These are phyloP conservation scores for Myotis lucifugus DNA, from an alignment of 2,113 vertebrate species.

Conservation along the genomic window DNA sequence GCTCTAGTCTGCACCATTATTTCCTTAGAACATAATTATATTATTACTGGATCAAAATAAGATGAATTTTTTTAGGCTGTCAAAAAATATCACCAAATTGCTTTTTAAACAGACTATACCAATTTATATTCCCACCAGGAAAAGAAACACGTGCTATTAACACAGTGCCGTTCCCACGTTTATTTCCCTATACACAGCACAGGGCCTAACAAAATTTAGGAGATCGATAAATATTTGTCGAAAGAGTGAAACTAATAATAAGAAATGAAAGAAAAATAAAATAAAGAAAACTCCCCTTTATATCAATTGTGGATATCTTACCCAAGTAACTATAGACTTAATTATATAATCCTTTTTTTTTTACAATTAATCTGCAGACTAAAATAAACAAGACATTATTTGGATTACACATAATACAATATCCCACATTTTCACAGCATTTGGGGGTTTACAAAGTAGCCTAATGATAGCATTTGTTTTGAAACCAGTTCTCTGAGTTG, in stretches of 20 bases:
- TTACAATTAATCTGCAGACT: neutral
- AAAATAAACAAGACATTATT: neutral
- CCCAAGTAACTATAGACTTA: neutral
- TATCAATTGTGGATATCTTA: neutral
- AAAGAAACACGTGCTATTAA: accelerated
- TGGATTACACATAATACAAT: neutral
- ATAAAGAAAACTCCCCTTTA: neutral
- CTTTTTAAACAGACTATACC: neutral
- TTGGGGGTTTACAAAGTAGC: neutral
- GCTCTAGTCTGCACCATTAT: neutral
- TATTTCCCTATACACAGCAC: neutral
- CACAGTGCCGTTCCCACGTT: neutral
- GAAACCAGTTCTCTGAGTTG: neutral
- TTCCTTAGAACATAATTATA: neutral
- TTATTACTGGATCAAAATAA: neutral
- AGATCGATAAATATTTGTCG: neutral
- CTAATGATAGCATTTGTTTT: neutral
- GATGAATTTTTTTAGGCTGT: neutral
- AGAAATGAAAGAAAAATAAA: neutral
- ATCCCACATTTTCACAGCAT: neutral
- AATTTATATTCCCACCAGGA: neutral
- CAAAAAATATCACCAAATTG: neutral
- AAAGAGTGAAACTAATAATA: neutral
- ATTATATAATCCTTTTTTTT: neutral
- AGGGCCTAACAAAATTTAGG: neutral